Evolutionary conservation across 2,888 invertebrate species (phyloP).

Genomic region (Alcis repandata): DNA sequence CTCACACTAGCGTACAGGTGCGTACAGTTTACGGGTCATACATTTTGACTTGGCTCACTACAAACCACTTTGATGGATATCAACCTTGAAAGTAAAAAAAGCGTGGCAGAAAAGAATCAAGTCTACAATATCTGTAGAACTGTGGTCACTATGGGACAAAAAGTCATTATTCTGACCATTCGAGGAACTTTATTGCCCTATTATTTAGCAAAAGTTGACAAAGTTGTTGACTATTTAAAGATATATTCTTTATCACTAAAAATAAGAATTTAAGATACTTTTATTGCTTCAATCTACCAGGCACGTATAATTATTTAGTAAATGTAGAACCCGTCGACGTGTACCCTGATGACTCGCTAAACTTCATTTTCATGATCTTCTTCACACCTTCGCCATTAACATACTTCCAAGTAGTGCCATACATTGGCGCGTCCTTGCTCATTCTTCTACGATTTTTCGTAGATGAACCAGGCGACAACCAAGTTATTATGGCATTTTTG

Average conservation of each 20-base stretch:
- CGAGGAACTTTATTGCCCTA: too few relatives aligned
- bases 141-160: too few relatives aligned
- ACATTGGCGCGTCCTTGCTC: conserved; percentile 62
- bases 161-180: too few relatives aligned
- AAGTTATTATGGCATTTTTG: conserved; percentile 73
- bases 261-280: too few relatives aligned
- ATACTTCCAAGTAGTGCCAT: conserved; percentile 68
- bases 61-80: too few relatives aligned
- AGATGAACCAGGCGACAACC: conserved; percentile 62
- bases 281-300: too few relatives aligned
- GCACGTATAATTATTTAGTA: not conserved
- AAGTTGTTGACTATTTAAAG: too few relatives aligned
- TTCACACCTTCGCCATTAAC: not conserved
- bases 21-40: not conserved
- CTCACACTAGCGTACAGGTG: conserved; percentile 55
- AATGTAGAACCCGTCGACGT: not conserved
- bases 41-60: not conserved
- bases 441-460: conserved; percentile 57
- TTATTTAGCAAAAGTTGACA: too few relatives aligned
- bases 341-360: not conserved
- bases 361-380: conserved; percentile 1
- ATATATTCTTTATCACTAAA: too few relatives aligned
- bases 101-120: too few relatives aligned
- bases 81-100: too few relatives aligned
- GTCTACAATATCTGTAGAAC: too few relatives aligned